Evolutionary conservation across 2,797 vertebrate species (phyloP).

Genomic region (Notolepis coatsorum): DNA sequence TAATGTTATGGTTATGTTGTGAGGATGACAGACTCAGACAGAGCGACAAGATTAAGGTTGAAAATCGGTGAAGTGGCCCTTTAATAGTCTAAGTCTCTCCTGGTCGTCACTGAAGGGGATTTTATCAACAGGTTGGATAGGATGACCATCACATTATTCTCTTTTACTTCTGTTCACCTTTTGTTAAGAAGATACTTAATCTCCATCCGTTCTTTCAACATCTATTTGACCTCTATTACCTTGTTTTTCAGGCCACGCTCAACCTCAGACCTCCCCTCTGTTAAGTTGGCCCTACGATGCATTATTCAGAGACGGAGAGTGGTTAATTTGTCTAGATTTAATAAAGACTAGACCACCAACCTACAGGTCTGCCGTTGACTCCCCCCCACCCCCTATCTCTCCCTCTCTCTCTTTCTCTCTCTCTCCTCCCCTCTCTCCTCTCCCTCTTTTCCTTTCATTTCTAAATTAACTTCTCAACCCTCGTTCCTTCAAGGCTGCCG

Average conservation of each 20-base stretch:
- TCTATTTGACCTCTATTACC: conserved; percentile 60
- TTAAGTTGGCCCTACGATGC: conserved; percentile 40
- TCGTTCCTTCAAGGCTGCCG: no score
- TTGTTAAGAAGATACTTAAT: conserved; percentile 51
- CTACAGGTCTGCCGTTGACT: conserved; percentile 31
- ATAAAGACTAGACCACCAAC: conserved; percentile 49
- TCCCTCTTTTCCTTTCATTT: conserved; percentile 18
- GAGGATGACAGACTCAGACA: no score
- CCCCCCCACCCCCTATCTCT: background rate
- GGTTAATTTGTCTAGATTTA: conserved; percentile 36
- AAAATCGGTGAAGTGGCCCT: no score
- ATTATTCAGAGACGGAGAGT: conserved; percentile 23
- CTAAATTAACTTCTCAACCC: background rate
- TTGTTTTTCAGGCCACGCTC: conserved; percentile 65
- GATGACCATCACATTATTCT: no score
- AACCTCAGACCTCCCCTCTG: conserved; percentile 59
- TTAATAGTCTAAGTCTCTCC: no score
- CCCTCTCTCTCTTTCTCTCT: conserved; percentile 2
- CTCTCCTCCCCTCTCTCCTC: conserved; percentile 34
- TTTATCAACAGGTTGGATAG: no score
- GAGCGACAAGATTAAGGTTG: no score
- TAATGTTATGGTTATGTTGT: no score
- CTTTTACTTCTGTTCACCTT: no score
- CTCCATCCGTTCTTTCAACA: conserved; percentile 49
- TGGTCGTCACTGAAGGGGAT: no score